These are phyloP conservation scores for Larimichthys crocea DNA, from an alignment of 2,113 vertebrate genomes.

Conservation along the genomic window DNA sequence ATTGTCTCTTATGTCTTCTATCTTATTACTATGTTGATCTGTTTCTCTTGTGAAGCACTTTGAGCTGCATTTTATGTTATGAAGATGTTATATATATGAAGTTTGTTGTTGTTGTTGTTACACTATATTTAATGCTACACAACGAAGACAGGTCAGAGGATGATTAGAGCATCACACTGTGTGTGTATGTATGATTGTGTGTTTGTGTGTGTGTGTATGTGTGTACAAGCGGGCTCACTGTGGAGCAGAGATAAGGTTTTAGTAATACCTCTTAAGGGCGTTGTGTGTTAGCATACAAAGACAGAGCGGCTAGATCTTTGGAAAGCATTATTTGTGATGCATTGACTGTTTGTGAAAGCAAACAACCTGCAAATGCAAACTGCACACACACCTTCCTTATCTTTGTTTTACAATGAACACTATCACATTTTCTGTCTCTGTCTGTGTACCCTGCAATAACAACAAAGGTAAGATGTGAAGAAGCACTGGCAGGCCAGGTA, in stretches of 20 bases:
- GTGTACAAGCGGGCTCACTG: conserved; percentile 16
- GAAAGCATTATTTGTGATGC: conserved; percentile 38
- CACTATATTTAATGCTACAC: background rate
- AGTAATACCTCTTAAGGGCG: background rate
- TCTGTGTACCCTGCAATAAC: conserved; percentile 28
- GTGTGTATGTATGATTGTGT: conserved; percentile 7
- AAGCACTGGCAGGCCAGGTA: background rate
- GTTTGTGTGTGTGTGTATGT: background rate
- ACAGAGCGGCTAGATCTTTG: conserved; percentile 23
- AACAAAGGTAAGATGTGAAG: conserved; percentile 12
- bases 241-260: conserved; percentile 44
- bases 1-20: too few relatives aligned
- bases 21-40: too few relatives aligned
- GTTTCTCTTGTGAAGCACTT: too few relatives aligned
- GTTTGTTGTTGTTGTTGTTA: background rate
- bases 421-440: background rate
- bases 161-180: background rate
- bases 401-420: conserved; percentile 6
- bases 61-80: too few relatives aligned
- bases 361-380: background rate
- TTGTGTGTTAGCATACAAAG: background rate
- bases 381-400: conserved; percentile 39
- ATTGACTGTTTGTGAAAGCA: conserved; percentile 10
- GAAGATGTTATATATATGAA: too few relatives aligned
- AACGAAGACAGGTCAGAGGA: background rate